Base-by-base conservation (phyloP, 2,888 invertebrate genomes). In the Timema podura region DNA sequence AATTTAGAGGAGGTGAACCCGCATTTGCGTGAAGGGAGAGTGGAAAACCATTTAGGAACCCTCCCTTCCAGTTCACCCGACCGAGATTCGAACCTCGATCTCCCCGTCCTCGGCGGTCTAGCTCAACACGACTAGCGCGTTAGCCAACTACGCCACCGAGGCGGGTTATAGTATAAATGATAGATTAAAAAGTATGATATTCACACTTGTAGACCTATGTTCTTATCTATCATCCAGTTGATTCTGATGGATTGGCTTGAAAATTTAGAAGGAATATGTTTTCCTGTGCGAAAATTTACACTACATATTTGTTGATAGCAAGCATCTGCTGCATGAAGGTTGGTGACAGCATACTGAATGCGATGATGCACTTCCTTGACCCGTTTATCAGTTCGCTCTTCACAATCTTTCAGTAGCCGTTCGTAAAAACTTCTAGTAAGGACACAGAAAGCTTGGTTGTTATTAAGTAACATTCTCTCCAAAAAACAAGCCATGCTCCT, bases 361-460 rank as follows among this genome's bases (percentile, higher is more conserved):
- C 54, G 54, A 54, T 54, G n/a, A 7, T 10, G 54, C 54, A 54
- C 54, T 54, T 54, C 54, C 54, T 7, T 54, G 11, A 16, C 10
- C 54, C 54, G 15, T 54, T 7, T 54, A 9, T 6, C 5, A 10
- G 13, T 54, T 7, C 54, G 54, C 54, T 54, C 54, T 54, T 5
- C 54, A 54, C 5, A 54, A 16, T 54, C 54, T 10, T 9, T 5
- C 54, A 54, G 54, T 5, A 54, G 11, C 13, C 10, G 5, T 10
- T 54, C 54, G 10, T 5, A 16, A 54, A 54, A 54, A 10, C 54
- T 54, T 54, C n/a, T 54, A 54, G 10, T 54, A 10, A 13, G 54
- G 54, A 54, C 54, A 54, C 6, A 54, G 15, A 7, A 54, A 54
- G 54, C 13, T 16, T 54, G 54, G 54, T 54, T 54, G 54, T 54